Base-by-base conservation (phyloP, 2,797 vertebrate species). In the Myotis vivesi region DNA sequence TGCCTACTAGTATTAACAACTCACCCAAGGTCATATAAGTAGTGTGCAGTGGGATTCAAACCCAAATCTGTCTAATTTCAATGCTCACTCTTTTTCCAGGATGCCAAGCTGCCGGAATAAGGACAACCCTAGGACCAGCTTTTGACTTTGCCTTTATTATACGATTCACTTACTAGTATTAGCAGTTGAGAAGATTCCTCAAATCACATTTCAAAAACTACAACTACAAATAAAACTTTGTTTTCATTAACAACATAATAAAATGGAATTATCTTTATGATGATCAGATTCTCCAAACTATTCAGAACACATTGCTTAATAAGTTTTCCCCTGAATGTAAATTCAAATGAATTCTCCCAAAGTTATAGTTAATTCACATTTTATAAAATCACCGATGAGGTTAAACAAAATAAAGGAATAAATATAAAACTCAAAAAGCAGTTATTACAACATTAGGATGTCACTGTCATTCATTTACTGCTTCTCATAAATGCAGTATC, bases 101-200 rank as follows among this genome's bases (percentile, higher is more conserved):
- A 84, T 33, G 51, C 22, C 76, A 84, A 57, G 11, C 41, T 64
- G 49, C 44, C 30, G 41, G 38, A n/a, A 84, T 51, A 57, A 84
- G 17, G 41, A 59, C 64, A 87, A 87, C 46, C 11, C 62, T 15
- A 59, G 28, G 8, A 25, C 30, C 38, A 85, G 28, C 89, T 71
- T 51, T 1, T 72, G 46, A 25, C 30, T 94, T 79, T 89, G 30
- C 57, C 73, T 66, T 83, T 69, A 88, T 66, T 77, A 91, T 57
- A 80, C 87, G 83, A 93, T 66, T 95, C 90, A 97, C 62, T 59
- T 55, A 77, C 49, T 64, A 49, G 46, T 86, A 91, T 73, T 91
- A 88, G 57, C 62, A 94, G 73, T 86, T 91, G 36, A 71, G 64
- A 85, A 80, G 66, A 75, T 17, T 69, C n/a, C 33, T 93, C 68